These are phyloP conservation scores for Triplophysa tibetana DNA, from an alignment of 2,113 vertebrate species.

Conservation along the genomic window DNA sequence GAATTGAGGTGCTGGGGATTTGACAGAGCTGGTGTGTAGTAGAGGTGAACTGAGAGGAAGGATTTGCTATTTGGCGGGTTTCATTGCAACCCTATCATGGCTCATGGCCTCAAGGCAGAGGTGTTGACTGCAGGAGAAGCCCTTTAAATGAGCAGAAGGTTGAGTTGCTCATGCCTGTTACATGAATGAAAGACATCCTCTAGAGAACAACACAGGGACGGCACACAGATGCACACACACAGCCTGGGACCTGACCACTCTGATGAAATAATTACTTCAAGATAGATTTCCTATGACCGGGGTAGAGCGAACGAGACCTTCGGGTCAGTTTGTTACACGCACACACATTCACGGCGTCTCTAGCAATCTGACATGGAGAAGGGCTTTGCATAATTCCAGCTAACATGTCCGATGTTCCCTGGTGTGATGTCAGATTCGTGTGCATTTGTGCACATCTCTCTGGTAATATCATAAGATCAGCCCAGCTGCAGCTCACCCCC, in stretches of 20 bases:
- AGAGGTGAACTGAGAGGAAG: conserved; percentile 69
- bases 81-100: conserved; percentile 79
- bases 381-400: conserved; percentile 44
- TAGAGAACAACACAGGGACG: conserved; percentile 55
- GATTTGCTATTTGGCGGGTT: conserved; percentile 80
- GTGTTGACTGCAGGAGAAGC: conserved; percentile 71
- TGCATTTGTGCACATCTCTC: conserved; percentile 35
- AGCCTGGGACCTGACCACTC: conserved; percentile 40
- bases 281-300: conserved; percentile 51
- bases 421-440: conserved; percentile 26
- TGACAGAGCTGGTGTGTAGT: conserved; percentile 41
- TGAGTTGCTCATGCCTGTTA: conserved; percentile 80
- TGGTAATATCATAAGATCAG: conserved; percentile 58
- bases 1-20: not conserved
- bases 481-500: conserved; percentile 58
- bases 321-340: conserved; percentile 41
- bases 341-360: conserved; percentile 29
- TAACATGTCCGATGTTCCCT: conserved; percentile 24
- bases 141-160: conserved; percentile 50
- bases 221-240: conserved; percentile 44
- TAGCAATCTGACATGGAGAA: conserved; percentile 19
- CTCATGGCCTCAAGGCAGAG: conserved; percentile 80
- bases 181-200: conserved; percentile 69
- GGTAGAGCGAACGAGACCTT: conserved; percentile 20
- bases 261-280: conserved; percentile 55